Evolutionary conservation across 2,888 invertebrate species (phyloP), one percentile per base, ranked within the genome.

Genomic region (Ormyrus rosae): DNA sequence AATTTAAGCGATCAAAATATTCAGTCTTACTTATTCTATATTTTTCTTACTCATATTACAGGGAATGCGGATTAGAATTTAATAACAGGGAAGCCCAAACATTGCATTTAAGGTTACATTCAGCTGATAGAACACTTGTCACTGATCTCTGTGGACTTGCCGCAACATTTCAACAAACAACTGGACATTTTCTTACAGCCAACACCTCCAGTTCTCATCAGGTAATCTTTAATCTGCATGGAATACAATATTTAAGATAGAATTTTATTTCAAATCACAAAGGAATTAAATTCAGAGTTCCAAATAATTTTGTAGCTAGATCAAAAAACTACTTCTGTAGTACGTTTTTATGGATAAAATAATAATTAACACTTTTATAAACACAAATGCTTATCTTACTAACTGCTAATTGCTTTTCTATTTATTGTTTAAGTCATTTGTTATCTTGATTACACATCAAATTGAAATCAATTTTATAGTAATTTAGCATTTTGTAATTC

Each of bases 111-210:
- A 94, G 96, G 83, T 92, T 96, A 87, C 96, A 96, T 91, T 94
- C 95, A 78, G 96, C 96, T 83, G 96, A 96, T 91, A 94, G 95
- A 88, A 95, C 95, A 84, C 93, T 96, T 86, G 95, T 96, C 85
- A 96, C 95, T 80, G 96, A 96, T 91, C 92, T 96, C 88, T 96
- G 96, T 91, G 95, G 95, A 85, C 92, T 96, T 86, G 96, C 96
- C 53, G 95, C 96, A 80, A 95, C 96, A 84, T 92, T 96, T 89
- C 94, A 94, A 90, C 91, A 92, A 83, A 89, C 90, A 65, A 94
- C 95, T 79, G 94, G 94, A 55, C 93, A 94, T 83, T 94, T 94
- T 80, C 92, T 90, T 51, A 89, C 90, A 45, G 89, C 90, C 9
- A 91, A 91, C 81, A 87, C 90, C 63, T 87, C 89, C 69, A 86